These are phyloP conservation scores for Macquaria ambigua DNA, from an alignment of 2,113 vertebrate genomes.

Conservation along the genomic window DNA sequence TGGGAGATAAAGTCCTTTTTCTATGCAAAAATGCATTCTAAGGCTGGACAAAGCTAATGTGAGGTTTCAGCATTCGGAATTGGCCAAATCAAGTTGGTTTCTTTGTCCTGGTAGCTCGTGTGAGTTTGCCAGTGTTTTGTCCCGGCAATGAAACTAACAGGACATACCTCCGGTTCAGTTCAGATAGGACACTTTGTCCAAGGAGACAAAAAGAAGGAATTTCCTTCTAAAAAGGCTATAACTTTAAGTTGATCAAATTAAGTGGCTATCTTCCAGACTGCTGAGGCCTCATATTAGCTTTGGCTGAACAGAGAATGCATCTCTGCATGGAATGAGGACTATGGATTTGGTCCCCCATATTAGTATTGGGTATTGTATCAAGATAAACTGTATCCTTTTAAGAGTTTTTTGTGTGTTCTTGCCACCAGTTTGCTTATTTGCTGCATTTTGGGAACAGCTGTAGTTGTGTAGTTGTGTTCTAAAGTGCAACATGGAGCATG, in stretches of 20 bases:
- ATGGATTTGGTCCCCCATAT: not conserved
- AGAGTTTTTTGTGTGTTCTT: not conserved
- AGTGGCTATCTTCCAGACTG: not conserved
- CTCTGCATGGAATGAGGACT: not conserved
- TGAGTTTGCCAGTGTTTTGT: not conserved
- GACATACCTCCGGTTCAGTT: not conserved
- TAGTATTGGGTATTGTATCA: not conserved
- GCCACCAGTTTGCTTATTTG: not conserved
- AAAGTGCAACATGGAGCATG: not conserved
- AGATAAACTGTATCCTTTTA: not conserved
- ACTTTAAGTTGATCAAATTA: not conserved
- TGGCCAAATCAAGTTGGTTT: not conserved
- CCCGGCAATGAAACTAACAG: not conserved
- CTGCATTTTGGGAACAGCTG: not conserved
- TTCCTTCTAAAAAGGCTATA: not conserved
- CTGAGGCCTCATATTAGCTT: not conserved
- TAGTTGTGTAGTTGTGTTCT: not conserved
- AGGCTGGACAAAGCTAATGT: not conserved
- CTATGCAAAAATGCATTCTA: not conserved
- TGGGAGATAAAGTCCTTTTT: not conserved
- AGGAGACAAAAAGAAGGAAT: not conserved
- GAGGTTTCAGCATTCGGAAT: not conserved
- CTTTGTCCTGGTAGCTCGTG: not conserved
- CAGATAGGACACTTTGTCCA: not conserved
- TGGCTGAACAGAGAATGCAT: not conserved